Base-by-base conservation (phyloP, 1,140 invertebrate species). In the Gonatopus flavifemur region DNA sequence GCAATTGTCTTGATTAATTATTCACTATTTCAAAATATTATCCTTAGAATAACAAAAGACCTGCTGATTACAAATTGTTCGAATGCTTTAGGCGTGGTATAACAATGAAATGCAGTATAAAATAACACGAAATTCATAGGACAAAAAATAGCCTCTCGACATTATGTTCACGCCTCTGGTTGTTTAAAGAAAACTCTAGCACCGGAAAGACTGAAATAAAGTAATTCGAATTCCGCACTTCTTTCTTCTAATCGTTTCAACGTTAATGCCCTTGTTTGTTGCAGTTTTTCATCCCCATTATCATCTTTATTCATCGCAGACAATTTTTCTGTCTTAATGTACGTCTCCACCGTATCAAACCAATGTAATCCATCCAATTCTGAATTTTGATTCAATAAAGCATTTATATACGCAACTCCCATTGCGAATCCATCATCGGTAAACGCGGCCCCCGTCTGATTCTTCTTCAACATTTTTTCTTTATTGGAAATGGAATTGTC, bases 341-440 rank as follows among this genome's bases (percentile, higher is more conserved):
- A 88, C 52, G 88, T 83, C 37, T 81, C 75, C 1, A 98, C 89
- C 3, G 94, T 93, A 47, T 93, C 83, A 69, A 97, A 98, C 97
- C 97, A 99, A 71, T 96, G 92, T 1, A 99, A 79, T 4, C 92
- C 88, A 78, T 98, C 93, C 72, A 98, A 91, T 59, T 94, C 90
- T 35, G 82, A 78, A 60, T 82, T 83, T 72, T 89, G 87, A 70
- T 88, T 80, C 9, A 89, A 69, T 51, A 89, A 70, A 62, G 84
- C 85, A 30, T 88, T 79, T 55, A 89, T 87, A 50, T 88, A 89
- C 3, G 87, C 85, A 2, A 90, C 72, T 12, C 96, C 96, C 84
- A 99, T 93, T 19, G 94, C 90, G 81, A 99, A 98, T 25, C 97
- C 97, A 79, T 99, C 97, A 78, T 99, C 96, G 5, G 93, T 96